These are phyloP conservation scores for Stenopsyche tienmushanensis DNA, from an alignment of 1,140 invertebrate genomes.

Conservation along the genomic window DNA sequence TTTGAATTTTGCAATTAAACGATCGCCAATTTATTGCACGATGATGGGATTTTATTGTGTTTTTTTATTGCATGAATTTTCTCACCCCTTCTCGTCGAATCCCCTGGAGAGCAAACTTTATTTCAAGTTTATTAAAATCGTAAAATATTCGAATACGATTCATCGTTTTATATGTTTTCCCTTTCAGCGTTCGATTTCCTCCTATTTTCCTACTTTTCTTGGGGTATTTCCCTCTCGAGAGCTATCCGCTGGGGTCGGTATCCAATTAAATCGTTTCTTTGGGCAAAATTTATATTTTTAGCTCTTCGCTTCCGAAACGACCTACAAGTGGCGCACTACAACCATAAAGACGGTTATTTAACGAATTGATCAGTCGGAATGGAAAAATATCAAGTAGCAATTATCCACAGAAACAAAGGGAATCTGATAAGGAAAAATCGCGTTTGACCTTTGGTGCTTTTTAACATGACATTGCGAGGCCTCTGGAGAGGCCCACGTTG, in stretches of 20 bases:
- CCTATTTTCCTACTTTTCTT: background rate
- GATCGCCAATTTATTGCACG: no score
- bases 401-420: background rate
- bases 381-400: conserved; percentile 7
- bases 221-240: background rate
- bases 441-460: background rate
- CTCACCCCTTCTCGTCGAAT: no score
- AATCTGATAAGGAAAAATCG: background rate
- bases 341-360: conserved; percentile 3
- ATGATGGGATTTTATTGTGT: no score
- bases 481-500: background rate
- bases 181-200: background rate
- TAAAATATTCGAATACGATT: no score
- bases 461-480: background rate
- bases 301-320: background rate
- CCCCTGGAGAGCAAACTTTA: no score
- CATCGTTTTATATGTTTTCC: no score
- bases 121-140: no score
- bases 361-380: background rate
- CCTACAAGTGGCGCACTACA: background rate
- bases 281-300: conserved; percentile 3
- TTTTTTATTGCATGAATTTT: no score
- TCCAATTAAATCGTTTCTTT: conserved; percentile 7
- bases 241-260: conserved; percentile 1
- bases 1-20: no score